Percentiles rank a stretch among this genome's conserved stretches.
These are phyloP conservation scores for Macrotus californicus DNA, from an alignment of 2,113 vertebrate species.

Conservation along the genomic window DNA sequence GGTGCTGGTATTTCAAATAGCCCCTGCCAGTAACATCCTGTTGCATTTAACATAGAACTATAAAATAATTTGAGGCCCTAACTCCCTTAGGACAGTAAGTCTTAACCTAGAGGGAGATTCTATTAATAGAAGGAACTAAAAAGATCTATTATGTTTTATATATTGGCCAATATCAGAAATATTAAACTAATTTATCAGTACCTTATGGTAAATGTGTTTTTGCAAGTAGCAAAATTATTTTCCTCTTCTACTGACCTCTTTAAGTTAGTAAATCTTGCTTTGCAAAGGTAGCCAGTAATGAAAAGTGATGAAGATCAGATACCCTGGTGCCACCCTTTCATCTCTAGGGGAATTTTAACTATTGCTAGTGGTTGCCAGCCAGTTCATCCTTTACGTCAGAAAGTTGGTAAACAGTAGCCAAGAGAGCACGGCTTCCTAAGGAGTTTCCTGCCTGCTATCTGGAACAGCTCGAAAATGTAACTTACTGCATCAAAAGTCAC, in stretches of 20 bases:
- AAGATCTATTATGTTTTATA: not conserved
- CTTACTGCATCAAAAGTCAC: not conserved
- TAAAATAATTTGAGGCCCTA: not conserved
- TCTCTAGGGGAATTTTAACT: not conserved
- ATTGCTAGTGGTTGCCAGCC: not conserved
- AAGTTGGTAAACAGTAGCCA: not conserved
- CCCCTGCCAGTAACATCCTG: not conserved
- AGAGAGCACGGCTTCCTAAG: not conserved
- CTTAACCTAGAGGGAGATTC: not conserved
- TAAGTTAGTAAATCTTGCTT: constrained; percentile 4
- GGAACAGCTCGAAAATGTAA: not conserved
- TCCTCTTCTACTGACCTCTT: constrained; percentile 3
- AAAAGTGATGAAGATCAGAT: not conserved
- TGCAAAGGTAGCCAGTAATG: not conserved
- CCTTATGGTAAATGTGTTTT: not conserved
- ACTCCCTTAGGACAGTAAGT: not conserved
- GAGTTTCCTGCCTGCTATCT: not conserved
- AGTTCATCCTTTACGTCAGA: constrained; percentile 13
- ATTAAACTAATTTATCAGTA: constrained; percentile 9
- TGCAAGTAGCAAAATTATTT: constrained; percentile 38
- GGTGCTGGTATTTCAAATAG: not conserved
- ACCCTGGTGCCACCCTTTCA: not conserved
- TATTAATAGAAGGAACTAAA: not conserved
- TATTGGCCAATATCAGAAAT: not conserved
- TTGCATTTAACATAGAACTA: not conserved